Evolutionary conservation across 2,888 invertebrate species (phyloP), one percentile per base, ranked within the genome.

Genomic region (Xanthostigma xanthostigma): DNA sequence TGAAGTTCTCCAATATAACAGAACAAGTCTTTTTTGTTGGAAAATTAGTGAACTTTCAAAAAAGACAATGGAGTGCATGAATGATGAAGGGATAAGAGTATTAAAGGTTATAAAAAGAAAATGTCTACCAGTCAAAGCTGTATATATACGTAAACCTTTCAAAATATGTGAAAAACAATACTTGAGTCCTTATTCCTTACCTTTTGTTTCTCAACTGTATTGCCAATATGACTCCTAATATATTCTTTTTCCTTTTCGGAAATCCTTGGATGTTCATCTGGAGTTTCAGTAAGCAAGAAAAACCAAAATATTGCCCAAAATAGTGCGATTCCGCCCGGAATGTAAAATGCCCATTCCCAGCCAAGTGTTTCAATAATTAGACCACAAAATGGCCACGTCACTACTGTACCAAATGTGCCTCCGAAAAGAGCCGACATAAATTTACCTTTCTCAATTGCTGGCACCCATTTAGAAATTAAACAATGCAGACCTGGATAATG

Each of bases 381-480:
- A 3, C 83, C 83, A 35, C 80, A 74, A 2, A 82, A 61, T 0
- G 81, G 80, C 74, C 80, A 83, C 0, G 83, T 79, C 2, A 81
- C 65, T 2, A 82, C 78, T 0, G 83, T 83, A 3, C 80, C 84
- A 47, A 84, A 70, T 0, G 82, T 81, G 6, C 84, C 84, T 10
- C 84, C 84, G 73, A 83, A 77, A 57, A 84, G 68, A 1, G 82
- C 76, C 56, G 80, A 78, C 1, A 84, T 70, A 58, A 84, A 84
- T 59, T 82, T 79, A 9, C 82, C 78, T 60, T 79, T 82, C 60
- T 84, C 84, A n/a, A 75, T 71, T 2, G 84, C 82, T 1, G 84
- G 84, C 0, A 81, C 73, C 84, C 84, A 84, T 57, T 76, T 72
- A 0, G 84, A 81, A 5, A 84, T 76, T 50, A 84, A 59, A 4